Conservation (phyloP, 2,113 vertebrate genomes). For the Gymnarchus niloticus region DNA sequence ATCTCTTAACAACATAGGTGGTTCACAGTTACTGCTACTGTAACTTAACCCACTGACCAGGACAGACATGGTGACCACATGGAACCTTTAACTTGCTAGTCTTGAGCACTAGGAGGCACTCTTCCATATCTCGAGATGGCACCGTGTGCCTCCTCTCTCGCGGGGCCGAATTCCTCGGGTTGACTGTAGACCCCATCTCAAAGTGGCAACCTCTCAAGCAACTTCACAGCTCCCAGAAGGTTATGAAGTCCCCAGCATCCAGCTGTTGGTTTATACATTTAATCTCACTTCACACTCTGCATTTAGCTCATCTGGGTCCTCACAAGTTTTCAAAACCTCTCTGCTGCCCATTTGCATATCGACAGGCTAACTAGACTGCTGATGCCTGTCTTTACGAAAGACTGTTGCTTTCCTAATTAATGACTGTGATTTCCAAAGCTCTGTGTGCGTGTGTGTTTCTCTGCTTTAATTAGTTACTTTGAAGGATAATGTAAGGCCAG, state of each 20-base stretch:
- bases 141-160: background rate
- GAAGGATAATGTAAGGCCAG: background rate
- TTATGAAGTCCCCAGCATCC: background rate
- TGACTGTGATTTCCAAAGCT: background rate
- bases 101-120: background rate
- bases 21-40: background rate
- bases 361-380: background rate
- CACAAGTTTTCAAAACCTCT: background rate
- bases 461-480: background rate
- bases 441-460: background rate
- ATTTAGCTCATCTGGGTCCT: background rate
- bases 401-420: background rate
- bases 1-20: background rate
- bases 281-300: too few relatives aligned
- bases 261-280: background rate
- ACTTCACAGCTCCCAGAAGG: background rate
- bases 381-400: background rate
- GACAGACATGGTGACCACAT: background rate
- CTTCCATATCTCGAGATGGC: background rate
- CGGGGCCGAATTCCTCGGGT: background rate
- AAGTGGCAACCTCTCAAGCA: background rate
- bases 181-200: background rate
- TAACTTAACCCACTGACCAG: background rate
- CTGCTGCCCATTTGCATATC: background rate
- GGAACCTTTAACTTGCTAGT: background rate